Evolutionary conservation across 2,888 invertebrate species (phyloP).

Genomic region (Cantharis nigra): DNA sequence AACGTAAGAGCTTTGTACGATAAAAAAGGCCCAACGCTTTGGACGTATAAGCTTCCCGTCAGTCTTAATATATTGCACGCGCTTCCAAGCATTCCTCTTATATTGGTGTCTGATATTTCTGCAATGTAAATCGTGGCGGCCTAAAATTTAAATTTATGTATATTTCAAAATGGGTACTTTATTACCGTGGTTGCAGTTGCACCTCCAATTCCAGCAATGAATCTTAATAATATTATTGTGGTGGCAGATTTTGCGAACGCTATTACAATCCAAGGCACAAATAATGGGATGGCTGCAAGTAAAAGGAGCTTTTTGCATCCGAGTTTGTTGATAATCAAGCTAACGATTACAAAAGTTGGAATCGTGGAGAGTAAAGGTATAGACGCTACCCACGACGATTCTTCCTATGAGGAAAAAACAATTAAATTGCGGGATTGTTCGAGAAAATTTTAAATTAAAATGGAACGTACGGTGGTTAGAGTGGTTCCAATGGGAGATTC

Average conservation of each 20-base stretch:
- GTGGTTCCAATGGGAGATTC: background rate
- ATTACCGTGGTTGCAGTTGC: conserved; percentile 59
- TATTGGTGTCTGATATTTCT: conserved; percentile 60
- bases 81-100: conserved; percentile 53
- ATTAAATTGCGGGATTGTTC: background rate
- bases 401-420: conserved; percentile 47
- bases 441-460: background rate
- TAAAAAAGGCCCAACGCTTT: conserved; percentile 50
- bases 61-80: conserved; percentile 51
- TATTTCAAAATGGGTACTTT: background rate
- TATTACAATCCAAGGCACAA: conserved; percentile 58
- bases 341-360: conserved; percentile 61
- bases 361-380: conserved; percentile 61
- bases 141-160: conserved; percentile 30
- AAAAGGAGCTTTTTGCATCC: conserved; percentile 63
- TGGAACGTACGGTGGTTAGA: background rate
- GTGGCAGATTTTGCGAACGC: conserved; percentile 41
- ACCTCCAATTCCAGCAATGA: conserved; percentile 70
- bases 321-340: conserved; percentile 60
- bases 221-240: conserved; percentile 65
- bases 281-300: conserved; percentile 58
- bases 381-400: conserved; percentile 63
- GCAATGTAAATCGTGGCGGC: conserved; percentile 55
- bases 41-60: conserved; percentile 51
- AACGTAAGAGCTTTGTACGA: conserved; percentile 49